Conservation (phyloP, 2,797 vertebrate species). For the Trichosurus vulpecula region DNA sequence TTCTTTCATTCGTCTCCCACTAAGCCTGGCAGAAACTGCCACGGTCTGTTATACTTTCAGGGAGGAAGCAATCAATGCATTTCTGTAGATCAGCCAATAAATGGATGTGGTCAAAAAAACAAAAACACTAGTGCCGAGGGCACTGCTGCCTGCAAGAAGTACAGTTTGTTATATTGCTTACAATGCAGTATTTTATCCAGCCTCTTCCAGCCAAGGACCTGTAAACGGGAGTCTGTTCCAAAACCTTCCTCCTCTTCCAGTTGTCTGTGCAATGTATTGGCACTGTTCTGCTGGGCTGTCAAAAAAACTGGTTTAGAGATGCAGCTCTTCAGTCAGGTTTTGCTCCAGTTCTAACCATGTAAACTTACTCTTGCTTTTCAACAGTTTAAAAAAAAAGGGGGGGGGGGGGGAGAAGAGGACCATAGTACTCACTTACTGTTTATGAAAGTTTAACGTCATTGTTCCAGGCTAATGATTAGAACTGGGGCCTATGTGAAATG, state of each 20-base stretch:
- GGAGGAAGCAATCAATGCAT: conserved; percentile 81
- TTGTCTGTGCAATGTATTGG: conserved; percentile 87
- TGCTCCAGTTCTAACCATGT: conserved; percentile 83
- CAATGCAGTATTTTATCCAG: conserved; percentile 91
- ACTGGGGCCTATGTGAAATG: conserved; percentile 53
- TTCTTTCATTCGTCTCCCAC: conserved; percentile 49
- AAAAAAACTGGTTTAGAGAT: conserved; percentile 89
- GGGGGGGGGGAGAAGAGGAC: conserved; percentile 64
- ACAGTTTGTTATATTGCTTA: conserved; percentile 90
- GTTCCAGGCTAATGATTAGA: conserved; percentile 62
- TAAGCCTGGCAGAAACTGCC: conserved; percentile 77
- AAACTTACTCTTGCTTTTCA: conserved; percentile 69
- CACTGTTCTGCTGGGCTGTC: conserved; percentile 89
- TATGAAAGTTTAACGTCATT: conserved; percentile 69
- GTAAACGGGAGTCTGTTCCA: conserved; percentile 89
- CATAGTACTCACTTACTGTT: conserved; percentile 78
- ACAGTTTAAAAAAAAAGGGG: conserved; percentile 61
- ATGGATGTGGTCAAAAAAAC: conserved; percentile 79
- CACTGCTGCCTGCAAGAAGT: conserved; percentile 86
- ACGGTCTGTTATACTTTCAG: conserved; percentile 72
- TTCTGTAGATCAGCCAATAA: conserved; percentile 84
- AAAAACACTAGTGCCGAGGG: conserved; percentile 80
- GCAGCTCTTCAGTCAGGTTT: conserved; percentile 86
- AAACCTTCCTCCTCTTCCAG: conserved; percentile 90
- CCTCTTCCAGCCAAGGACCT: conserved; percentile 89